Conservation (phyloP, 2,113 vertebrate species). For the Smithornis capensis region DNA sequence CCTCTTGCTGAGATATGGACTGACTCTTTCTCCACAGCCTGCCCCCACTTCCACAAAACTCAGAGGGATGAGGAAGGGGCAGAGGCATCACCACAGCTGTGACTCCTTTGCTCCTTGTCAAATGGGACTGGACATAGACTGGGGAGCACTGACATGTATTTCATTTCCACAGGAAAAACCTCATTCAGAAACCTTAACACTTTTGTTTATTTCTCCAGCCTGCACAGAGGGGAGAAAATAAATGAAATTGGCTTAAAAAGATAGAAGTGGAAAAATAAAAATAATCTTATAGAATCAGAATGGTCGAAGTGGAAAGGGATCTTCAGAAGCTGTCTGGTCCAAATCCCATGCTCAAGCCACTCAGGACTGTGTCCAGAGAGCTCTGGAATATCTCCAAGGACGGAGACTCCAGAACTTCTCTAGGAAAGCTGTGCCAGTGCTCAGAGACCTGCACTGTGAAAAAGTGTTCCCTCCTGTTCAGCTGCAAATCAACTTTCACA, state of each 20-base stretch:
- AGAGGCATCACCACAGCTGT: neutral
- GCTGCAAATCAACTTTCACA: neutral
- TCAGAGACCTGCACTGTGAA: neutral
- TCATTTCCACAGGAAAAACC: neutral
- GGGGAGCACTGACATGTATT: neutral
- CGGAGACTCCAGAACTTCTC: neutral
- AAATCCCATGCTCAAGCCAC: fast-evolving
- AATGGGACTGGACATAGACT: neutral
- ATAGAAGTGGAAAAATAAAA: neutral
- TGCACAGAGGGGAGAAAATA: neutral
- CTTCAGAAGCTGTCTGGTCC: neutral
- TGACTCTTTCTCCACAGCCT: neutral
- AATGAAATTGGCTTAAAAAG: neutral
- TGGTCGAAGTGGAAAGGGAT: neutral
- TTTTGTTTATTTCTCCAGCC: neutral
- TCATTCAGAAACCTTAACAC: neutral
- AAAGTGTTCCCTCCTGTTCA: neutral
- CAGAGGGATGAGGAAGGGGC: neutral
- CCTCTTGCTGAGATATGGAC: neutral
- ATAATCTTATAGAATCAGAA: neutral
- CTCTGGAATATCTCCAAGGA: neutral
- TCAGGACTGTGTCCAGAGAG: fast-evolving
- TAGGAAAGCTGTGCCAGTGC: neutral
- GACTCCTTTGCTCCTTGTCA: neutral
- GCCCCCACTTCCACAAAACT: neutral